phyloP scores from a whole-genome alignment of 2,797 vertebrate species.

The Gymnothorax javanicus region DNA sequence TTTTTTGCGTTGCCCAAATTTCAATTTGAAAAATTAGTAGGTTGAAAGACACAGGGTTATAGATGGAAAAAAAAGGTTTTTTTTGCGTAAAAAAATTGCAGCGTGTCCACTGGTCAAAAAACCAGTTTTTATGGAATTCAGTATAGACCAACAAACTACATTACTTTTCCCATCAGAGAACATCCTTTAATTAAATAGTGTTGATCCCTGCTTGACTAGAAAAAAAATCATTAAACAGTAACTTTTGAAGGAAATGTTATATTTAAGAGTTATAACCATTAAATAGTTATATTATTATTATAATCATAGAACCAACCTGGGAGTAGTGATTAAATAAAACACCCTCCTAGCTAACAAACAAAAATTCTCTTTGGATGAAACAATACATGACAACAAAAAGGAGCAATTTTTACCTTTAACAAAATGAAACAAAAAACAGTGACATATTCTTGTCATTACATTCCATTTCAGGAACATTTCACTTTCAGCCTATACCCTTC shows the following conservation, averaged over 20 bases:
- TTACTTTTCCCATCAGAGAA: neutral
- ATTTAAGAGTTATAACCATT: neutral
- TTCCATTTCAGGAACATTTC: too few relatives aligned
- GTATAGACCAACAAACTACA: neutral
- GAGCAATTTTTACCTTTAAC: neutral
- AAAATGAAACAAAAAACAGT: neutral
- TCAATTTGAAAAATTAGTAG: too few relatives aligned
- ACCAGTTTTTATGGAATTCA: neutral
- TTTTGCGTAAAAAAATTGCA: too few relatives aligned
- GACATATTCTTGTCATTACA: neutral
- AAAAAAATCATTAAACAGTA: too few relatives aligned
- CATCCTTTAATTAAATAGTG: neutral
- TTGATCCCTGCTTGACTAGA: neutral
- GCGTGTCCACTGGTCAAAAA: neutral
- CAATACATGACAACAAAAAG: neutral
- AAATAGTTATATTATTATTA: neutral
- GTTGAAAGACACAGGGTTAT: too few relatives aligned
- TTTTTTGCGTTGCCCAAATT: too few relatives aligned
- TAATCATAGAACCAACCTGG: neutral
- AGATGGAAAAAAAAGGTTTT: too few relatives aligned
- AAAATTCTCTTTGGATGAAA: neutral
- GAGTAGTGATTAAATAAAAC: neutral
- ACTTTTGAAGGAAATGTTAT: neutral
- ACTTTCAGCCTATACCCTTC: too few relatives aligned
- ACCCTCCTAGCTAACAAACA: neutral